Evolutionary conservation across 2,113 vertebrate species (phyloP), one percentile per base, ranked within the genome.

Genomic region (Hemibagrus wyckioides): DNA sequence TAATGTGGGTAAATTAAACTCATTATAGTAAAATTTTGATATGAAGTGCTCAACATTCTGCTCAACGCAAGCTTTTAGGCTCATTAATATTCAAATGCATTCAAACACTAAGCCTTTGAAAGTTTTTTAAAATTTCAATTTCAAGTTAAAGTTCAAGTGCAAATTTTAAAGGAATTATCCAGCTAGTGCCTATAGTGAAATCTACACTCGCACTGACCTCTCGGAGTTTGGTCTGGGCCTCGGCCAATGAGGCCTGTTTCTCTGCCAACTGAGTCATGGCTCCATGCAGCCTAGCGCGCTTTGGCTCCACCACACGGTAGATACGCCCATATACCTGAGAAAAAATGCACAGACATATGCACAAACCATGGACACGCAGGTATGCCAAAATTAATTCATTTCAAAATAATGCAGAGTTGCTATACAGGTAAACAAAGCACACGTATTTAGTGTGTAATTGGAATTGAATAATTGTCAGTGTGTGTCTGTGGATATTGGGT

Each of bases 261-360:
- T 97, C 95, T 10, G 92, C 92, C 57, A 98, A 94, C 88, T 97
- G 96, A 39, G 94, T 28, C 87, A 89, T 86, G n/a, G 97, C 96
- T 0, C 89, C 87, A 0, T 95, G 94, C 89, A 97, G 93, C 1
- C 95, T 94, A 15, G 90, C 88, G 0, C 96, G 90, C 90, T 97
- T 97, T 33, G 97, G 97, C 90, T 98, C 95, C 84, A 98, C 96
- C 89, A 96, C 95, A 10, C 96, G 95, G 88, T 90, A 96, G 36
- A 96, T 89, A 0, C 94, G 92, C 0, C 97, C 97, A 0, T 97
- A 98, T 57, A 96, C 91, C 97, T 97, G 92, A 86, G n/a, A 77
- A 41, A 84, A 84, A 48, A 84, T 4, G 30, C 86, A 75, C 41
- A 56, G 9, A 88, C 44, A 84, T 4, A 88, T 28, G 39, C 28